A percentile compares a stretch with the other conserved stretches of the same genome.
phyloP scores from a whole-genome alignment of 2,888 invertebrate genomes.

The Matsumyia berberina region DNA sequence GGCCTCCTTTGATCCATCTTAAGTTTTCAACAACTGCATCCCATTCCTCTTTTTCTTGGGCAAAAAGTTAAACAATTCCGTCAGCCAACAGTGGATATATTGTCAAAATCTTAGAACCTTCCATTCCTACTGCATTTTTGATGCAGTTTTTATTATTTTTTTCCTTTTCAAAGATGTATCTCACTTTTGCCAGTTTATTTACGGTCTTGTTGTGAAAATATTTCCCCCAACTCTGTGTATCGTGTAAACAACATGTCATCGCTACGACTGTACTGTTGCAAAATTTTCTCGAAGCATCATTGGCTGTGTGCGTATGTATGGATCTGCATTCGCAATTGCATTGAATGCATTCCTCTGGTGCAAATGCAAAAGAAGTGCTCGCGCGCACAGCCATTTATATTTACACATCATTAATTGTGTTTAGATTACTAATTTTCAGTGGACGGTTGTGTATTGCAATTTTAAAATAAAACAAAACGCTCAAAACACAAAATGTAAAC shows the following conservation, averaged over 20 bases:
- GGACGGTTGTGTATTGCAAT: conserved; percentile 47
- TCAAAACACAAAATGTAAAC: conserved; percentile 21
- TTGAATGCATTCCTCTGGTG: conserved; percentile 23
- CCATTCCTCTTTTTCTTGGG: too few relatives aligned
- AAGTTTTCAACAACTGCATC: too few relatives aligned
- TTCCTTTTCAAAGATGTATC: background rate
- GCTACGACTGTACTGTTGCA: conserved; percentile 31
- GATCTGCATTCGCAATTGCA: too few relatives aligned
- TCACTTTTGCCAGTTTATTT: conserved; percentile 42
- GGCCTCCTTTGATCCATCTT: too few relatives aligned
- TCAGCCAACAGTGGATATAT: too few relatives aligned
- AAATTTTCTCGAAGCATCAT: conserved; percentile 7
- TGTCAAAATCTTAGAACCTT: too few relatives aligned
- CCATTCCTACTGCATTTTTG: background rate
- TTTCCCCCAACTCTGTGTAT: conserved; percentile 41
- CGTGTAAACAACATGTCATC: conserved; percentile 57
- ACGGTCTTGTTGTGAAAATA: conserved; percentile 56
- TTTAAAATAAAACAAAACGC: conserved; percentile 34
- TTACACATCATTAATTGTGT: conserved; percentile 60
- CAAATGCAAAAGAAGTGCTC: background rate
- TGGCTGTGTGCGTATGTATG: too few relatives aligned
- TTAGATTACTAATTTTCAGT: conserved; percentile 51
- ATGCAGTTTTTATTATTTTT: background rate
- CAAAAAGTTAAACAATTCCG: too few relatives aligned
- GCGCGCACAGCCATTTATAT: conserved; percentile 26